Conservation (phyloP, 2,113 vertebrate genomes). For the Melanocharis versteri region DNA sequence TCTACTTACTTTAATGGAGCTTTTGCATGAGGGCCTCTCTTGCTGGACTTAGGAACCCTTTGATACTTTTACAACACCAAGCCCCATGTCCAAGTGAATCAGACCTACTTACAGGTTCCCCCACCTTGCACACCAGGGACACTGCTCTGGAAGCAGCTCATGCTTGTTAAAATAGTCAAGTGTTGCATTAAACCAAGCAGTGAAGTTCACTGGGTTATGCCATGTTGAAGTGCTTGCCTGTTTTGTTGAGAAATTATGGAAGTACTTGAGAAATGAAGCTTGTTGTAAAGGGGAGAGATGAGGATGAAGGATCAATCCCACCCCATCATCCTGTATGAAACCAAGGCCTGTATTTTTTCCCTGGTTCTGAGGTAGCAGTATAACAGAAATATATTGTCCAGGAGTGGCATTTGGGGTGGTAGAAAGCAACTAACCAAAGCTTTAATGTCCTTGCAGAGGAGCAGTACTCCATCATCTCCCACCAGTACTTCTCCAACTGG, state of each 20-base stretch:
- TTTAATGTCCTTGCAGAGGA: slow-evolving; percentile 73
- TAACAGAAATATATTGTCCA: neutral
- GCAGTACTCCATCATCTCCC: slow-evolving; percentile 92
- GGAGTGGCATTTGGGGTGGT: neutral
- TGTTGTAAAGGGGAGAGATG: neutral
- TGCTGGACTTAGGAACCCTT: neutral
- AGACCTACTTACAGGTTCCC: neutral
- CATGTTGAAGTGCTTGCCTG: neutral
- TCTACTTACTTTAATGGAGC: neutral
- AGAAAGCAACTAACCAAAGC: neutral
- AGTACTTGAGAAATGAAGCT: neutral
- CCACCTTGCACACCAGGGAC: neutral
- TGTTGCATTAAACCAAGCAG: neutral
- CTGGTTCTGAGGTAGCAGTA: neutral
- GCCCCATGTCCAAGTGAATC: neutral
- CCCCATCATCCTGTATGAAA: neutral
- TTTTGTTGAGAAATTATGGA: neutral
- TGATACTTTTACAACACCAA: neutral
- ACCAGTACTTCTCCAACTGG: slow-evolving; percentile 81
- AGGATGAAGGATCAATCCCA: neutral
- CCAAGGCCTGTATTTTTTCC: neutral
- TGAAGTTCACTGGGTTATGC: neutral
- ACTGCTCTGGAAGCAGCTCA: neutral
- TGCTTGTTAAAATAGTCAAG: neutral
- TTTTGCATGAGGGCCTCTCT: neutral